Base-by-base conservation (phyloP, 2,888 invertebrate species). In the Drosophila meridionalis region DNA sequence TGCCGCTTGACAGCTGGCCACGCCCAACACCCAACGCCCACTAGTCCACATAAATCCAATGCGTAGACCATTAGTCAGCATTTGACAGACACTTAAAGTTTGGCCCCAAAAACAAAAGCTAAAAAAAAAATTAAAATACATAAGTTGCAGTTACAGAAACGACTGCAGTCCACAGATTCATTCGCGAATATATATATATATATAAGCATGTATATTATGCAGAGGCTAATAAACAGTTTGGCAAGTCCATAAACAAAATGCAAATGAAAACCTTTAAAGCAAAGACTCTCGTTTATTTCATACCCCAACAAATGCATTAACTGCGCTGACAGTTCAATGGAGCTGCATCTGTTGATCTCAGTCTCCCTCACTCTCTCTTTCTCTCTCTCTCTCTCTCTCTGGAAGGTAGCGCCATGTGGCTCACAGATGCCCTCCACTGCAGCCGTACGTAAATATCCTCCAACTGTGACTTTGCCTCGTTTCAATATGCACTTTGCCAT, bases 51-150 rank as follows among this genome's bases (percentile, higher is more conserved):
- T 89, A 85, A 89, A 87, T 89, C 76, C 57, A 70, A 76, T 82
- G 78, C 88, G 69, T 76, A 63, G 78, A 63, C 84, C 83, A 86
- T 86, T 86, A 82, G 82, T 86, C 85, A 86, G 64, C 71, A 42
- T 70, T 66, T 80, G 85, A 89, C 82, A 85, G 85, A 73, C 72
- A 82, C 85, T 87, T 77, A 73, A 82, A 63, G 59, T 40, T 40
- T 40, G 59, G 62, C 68, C 64, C 64, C 55, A 20, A 60, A 47
- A 14, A 45, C 9, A 32, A 40, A 42, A 30, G 32, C 8, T 6
- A 7, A 38, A 38, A 40, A n/a, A 26, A 6, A n/a, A 1, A 45
- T n/a, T 60, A 6, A n/a, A 1, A 45, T n/a, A 63, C 52, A 38
- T 30, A 28, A 62, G 1, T 32, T 42, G 30, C 50, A 36, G 5